Percentiles rank a stretch among this genome's conserved stretches.
Conservation (phyloP, 2,888 invertebrate genomes). For the Tineola bisselliella region DNA sequence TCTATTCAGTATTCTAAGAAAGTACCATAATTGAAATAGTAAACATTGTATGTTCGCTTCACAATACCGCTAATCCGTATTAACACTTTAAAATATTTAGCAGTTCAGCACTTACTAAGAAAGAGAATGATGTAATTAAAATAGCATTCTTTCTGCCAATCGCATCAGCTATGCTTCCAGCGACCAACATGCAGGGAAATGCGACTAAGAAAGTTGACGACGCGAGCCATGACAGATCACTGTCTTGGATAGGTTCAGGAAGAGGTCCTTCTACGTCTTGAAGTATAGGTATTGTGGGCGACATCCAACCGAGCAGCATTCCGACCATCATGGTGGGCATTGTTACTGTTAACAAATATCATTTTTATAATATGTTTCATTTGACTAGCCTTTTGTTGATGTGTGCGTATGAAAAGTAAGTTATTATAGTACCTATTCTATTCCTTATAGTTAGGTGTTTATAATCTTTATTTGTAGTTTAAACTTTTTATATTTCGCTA, state of each 20-base stretch:
- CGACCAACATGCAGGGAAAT: constrained; percentile 31
- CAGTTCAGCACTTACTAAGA: constrained; percentile 27
- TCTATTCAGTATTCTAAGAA: no score
- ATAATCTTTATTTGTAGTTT: no score
- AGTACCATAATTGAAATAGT: no score
- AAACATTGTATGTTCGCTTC: no score
- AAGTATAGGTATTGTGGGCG: constrained; percentile 33
- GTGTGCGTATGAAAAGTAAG: no score
- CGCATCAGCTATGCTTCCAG: constrained; percentile 30
- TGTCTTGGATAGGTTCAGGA: constrained; percentile 24
- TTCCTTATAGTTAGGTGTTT: no score
- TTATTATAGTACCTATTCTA: no score
- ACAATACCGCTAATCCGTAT: no score
- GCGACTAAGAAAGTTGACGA: constrained; percentile 36
- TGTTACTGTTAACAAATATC: constrained; percentile 25
- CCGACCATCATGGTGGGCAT: constrained; percentile 34
- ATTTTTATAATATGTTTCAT: background rate
- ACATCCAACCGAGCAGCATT: constrained; percentile 34
- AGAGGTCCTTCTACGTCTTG: constrained; percentile 25
- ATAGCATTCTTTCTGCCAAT: constrained; percentile 37
- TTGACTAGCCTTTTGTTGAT: no score
- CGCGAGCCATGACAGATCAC: constrained; percentile 35
- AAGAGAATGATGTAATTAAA: constrained; percentile 40
- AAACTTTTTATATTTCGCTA: no score
- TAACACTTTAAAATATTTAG: background rate